Evolutionary conservation across 92 coral and sea anemone genomes (phyloP), one percentile per base, ranked within the genome.

Genomic region (Metridium senile): DNA sequence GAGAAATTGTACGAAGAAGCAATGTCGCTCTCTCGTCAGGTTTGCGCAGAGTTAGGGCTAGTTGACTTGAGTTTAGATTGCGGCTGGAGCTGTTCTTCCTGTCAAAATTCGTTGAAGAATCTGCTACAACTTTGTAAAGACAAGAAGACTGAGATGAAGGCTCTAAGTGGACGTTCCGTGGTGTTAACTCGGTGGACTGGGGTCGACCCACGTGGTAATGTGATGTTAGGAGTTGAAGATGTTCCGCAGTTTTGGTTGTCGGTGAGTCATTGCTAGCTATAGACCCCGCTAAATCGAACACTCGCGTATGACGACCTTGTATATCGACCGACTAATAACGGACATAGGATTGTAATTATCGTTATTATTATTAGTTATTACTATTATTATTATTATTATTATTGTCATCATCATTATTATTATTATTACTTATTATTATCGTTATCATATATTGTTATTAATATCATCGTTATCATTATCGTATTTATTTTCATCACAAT

Each of bases 191-290:
- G 81, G 54, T 93, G 98, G 96, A 89, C 93, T 11, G 98, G 96
- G 6, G 82, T 93, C 49, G 98, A 93, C 72, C 89, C 93, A 11
- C 71, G 30, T 19, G 98, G 98, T 6, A 67, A 68, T 43, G 88
- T 93, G 9, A 87, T 81, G 89, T 70, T 93, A 70, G 83, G 85
- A 23, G 75, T 81, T 28, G 87, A 90, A 49, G 98, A 93, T 70
- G 96, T 87, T 22, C 98, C 96, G 65, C 82, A 90, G 66, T 90
- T 77, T 70, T 93, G 98, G 98, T 78, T 93, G 43, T 76, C 89
- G 62, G 98, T 93, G 62, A 46, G 94, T 84, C 13, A n/a, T n/a
- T n/a, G n/a, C n/a, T n/a, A n/a, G n/a, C n/a, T n/a, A n/a, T n/a
- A n/a, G n/a, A n/a, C 2, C 26, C 22, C 19, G n/a, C 58, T 26